Percentiles rank a stretch among this genome's conserved stretches.
These are phyloP conservation scores for Raja brachyura DNA, from an alignment of 2,113 vertebrate species.

Conservation along the genomic window DNA sequence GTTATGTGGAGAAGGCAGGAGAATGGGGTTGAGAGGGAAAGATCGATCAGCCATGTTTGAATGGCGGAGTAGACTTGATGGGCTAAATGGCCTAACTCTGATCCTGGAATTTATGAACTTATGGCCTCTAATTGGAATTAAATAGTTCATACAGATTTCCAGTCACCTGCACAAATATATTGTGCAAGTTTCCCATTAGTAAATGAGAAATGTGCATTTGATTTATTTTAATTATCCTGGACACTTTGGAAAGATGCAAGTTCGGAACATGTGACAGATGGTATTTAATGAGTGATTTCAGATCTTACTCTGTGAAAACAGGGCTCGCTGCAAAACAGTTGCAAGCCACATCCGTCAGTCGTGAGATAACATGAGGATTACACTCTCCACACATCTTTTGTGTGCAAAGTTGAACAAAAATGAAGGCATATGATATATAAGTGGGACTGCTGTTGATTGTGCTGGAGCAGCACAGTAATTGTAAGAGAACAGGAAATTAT, in stretches of 20 bases:
- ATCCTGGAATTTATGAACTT: too few species aligned
- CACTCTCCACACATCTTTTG: neutral
- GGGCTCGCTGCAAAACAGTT: neutral
- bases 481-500: neutral
- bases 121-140: neutral
- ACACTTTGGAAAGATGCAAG: neutral
- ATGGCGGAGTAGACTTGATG: too few species aligned
- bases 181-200: neutral
- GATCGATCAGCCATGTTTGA: too few species aligned
- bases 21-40: too few species aligned
- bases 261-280: neutral
- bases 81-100: too few species aligned
- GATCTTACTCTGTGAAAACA: neutral
- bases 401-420: neutral
- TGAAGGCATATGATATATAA: neutral
- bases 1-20: too few species aligned
- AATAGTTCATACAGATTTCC: slow-evolving; percentile 8
- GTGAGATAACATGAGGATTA: neutral
- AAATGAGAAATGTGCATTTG: neutral
- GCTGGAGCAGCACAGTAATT: neutral
- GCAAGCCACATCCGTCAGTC: neutral
- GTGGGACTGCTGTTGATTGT: neutral
- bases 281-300: neutral
- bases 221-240: neutral
- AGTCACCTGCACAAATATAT: neutral